phyloP scores from a whole-genome alignment of 2,797 vertebrate species.

The Hyperoplus lanceolatus region DNA sequence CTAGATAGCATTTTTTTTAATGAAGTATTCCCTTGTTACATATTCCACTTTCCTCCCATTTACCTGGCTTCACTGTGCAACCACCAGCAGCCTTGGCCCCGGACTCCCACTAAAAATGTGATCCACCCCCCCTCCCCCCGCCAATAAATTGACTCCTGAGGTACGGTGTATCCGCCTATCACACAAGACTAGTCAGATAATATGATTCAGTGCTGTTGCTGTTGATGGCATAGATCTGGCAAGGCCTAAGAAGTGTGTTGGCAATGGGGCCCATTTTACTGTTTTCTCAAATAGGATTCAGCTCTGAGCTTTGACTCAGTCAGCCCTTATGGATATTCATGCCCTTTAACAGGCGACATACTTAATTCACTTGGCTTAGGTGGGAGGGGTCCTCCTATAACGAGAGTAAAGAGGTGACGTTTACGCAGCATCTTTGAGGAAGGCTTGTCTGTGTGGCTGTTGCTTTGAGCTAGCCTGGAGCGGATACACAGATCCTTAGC shows the following conservation, averaged over 20 bases:
- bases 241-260: conserved; percentile 12
- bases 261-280: conserved; percentile 25
- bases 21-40: conserved; percentile 69
- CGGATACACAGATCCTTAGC: conserved; percentile 87
- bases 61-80: conserved; percentile 53
- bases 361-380: conserved; percentile 56
- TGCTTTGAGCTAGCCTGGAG: conserved; percentile 87
- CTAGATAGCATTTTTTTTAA: conserved; percentile 79
- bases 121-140: conserved; percentile 20
- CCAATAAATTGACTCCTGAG: conserved; percentile 58
- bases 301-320: conserved; percentile 43
- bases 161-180: conserved; percentile 49
- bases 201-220: conserved; percentile 40
- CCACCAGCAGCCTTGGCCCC: conserved; percentile 37
- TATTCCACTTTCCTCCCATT: conserved; percentile 65
- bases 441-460: conserved; percentile 79
- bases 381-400: conserved; percentile 62
- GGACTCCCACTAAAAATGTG: conserved; percentile 44
- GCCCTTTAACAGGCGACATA: conserved; percentile 40
- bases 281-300: conserved; percentile 17
- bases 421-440: conserved; percentile 78
- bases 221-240: conserved; percentile 26
- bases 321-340: conserved; percentile 57
- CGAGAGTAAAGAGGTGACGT: conserved; percentile 77
- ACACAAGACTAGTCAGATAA: conserved; percentile 53